Base-by-base conservation (phyloP, 2,888 invertebrate species). In the Perithous albicinctus region DNA sequence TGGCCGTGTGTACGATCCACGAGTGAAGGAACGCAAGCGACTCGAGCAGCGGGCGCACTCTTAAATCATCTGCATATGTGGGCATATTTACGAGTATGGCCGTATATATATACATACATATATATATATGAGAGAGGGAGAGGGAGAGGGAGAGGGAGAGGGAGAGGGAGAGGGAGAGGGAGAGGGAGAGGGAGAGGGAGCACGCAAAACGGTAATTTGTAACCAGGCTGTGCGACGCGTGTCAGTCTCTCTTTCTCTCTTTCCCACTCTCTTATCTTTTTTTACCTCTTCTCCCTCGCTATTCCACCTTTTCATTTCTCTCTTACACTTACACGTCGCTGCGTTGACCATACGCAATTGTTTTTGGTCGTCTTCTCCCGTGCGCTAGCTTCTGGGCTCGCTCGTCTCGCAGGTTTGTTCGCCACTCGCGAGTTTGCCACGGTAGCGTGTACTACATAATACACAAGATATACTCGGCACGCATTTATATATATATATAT, bases 191-290 rank as follows among this genome's bases (percentile, higher is more conserved):
- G 59, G 78, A 75, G 82, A 78, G 76, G 76, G 51, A 72, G 85
- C 89, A 88, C 86, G 88, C 88, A 85, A 89, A 86, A 85, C 84
- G 80, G 86, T 86, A 86, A 89, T 89, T 89, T 89, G 87, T 89
- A 87, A 87, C 80, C 85, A 85, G 85, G 82, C 84, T 87, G 85
- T 85, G 85, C 85, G 84, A 78, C 83, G n/a, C 82, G 78, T 81
- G 80, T 63, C 78, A 79, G 75, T 77, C 72, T 80, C 66, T 41
- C 41, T 80, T 67, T 63, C 56, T 72, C 69, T 67, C 18, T 23
- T 29, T 56, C 41, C 43, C 15, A 67, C 8, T 70, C 72, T 75
- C 23, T 54, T 38, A 23, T 56, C 61, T 56, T 48, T 61, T 76
- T 72, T 76, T 48, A 29, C n/a, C 64, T 59, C 32, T 77, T 26